These are phyloP conservation scores for Neodiprion fabricii DNA, from an alignment of 1,140 invertebrate genomes.

Conservation along the genomic window DNA sequence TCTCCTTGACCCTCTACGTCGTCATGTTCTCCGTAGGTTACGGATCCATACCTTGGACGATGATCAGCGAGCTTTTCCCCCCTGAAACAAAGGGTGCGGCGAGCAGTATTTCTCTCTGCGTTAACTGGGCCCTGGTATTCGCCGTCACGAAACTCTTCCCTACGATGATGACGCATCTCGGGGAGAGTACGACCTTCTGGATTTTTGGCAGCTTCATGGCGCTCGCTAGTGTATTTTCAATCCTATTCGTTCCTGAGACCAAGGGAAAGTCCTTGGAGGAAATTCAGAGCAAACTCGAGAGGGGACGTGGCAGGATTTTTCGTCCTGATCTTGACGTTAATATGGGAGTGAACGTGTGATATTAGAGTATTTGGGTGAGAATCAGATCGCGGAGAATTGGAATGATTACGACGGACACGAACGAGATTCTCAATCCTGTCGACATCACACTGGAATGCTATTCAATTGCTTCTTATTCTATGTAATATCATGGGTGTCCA, in stretches of 20 bases:
- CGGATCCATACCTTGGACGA: constrained; percentile 76
- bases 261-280: constrained; percentile 78
- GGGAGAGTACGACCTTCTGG: constrained; percentile 65
- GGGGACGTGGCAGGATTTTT: constrained; percentile 21
- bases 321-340: background rate
- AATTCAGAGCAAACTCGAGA: constrained; percentile 69
- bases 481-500: no score
- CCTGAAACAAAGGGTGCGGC: constrained; percentile 67
- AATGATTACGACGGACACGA: no score
- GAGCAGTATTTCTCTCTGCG: constrained; percentile 63
- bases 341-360: background rate
- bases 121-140: constrained; percentile 63
- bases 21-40: constrained; percentile 64
- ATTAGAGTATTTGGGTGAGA: no score
- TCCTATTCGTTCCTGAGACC: constrained; percentile 78
- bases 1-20: constrained; percentile 57
- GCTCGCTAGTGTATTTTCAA: constrained; percentile 61
- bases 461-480: no score
- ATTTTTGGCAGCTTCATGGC: constrained; percentile 64
- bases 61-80: constrained; percentile 74
- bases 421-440: no score
- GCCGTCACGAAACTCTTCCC: constrained; percentile 66
- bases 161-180: constrained; percentile 52
- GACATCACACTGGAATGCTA: no score
- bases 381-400: no score